Evolutionary conservation across 2,113 vertebrate genomes (phyloP).

Genomic region (Indicator maculatus): DNA sequence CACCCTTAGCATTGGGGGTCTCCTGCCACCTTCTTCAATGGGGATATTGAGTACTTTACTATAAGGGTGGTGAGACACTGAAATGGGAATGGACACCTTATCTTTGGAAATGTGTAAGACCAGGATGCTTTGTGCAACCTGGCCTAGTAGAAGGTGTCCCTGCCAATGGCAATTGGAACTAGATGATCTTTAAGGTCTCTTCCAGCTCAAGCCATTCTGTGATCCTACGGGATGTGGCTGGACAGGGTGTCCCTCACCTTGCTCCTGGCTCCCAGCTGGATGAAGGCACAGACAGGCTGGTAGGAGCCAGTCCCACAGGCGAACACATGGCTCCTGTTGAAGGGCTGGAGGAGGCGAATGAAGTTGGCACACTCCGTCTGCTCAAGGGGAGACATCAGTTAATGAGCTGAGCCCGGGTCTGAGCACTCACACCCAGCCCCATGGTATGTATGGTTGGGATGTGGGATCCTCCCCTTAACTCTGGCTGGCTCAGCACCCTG

Average conservation of each 20-base stretch:
- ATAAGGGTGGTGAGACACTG: no score
- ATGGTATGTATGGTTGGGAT: background rate
- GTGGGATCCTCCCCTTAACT: background rate
- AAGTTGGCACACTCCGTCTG: slow-evolving; percentile 89
- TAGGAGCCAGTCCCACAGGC: slow-evolving; percentile 86
- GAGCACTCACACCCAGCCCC: background rate
- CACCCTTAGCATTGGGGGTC: background rate
- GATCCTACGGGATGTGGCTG: no score
- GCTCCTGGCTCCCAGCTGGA: slow-evolving; percentile 71
- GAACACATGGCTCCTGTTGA: slow-evolving; percentile 85
- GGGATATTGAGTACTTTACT: no score
- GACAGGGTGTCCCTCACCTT: slow-evolving; percentile 71
- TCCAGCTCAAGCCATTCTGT: no score
- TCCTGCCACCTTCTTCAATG: background rate
- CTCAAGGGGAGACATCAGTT: background rate
- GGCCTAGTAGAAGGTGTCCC: no score
- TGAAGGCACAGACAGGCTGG: slow-evolving; percentile 82
- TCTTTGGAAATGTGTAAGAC: no score
- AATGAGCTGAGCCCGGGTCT: background rate
- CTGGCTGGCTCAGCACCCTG: background rate
- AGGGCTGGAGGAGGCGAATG: slow-evolving; percentile 84
- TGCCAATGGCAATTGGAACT: no score
- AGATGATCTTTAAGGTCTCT: no score
- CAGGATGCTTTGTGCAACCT: no score
- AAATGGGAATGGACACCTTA: no score